These are phyloP conservation scores for Drosophila suzukii DNA, from an alignment of 1,140 invertebrate species.

Conservation along the genomic window DNA sequence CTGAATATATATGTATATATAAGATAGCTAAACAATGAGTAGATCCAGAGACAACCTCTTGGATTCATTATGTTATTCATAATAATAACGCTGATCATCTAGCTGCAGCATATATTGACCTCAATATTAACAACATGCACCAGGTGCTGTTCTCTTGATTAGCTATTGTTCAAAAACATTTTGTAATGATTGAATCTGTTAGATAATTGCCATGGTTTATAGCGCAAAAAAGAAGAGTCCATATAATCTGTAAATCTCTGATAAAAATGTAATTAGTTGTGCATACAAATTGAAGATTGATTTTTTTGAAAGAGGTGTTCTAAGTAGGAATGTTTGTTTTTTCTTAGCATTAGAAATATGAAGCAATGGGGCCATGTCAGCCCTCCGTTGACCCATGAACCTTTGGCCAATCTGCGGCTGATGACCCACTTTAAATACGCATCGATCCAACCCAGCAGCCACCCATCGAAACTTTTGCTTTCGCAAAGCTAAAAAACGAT, in stretches of 20 bases:
- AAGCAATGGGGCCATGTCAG: background rate
- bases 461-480: constrained; percentile 35
- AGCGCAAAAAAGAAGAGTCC: background rate
- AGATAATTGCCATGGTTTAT: constrained; percentile 3
- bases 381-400: constrained; percentile 11
- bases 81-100: constrained; percentile 11
- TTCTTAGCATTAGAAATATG: background rate
- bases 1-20: background rate
- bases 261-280: constrained; percentile 3
- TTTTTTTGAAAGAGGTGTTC: background rate
- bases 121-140: constrained; percentile 38
- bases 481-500: constrained; percentile 42
- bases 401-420: constrained; percentile 10
- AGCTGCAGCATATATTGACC: constrained; percentile 26
- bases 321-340: too few relatives aligned
- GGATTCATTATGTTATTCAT: constrained; percentile 2
- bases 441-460: constrained; percentile 24
- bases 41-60: constrained; percentile 19
- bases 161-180: constrained; percentile 22
- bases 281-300: background rate
- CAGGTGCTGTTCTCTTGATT: constrained; percentile 37
- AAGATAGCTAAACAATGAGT: constrained; percentile 26
- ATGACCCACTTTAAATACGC: constrained; percentile 11
- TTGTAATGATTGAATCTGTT: constrained; percentile 8
- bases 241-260: background rate